Evolutionary conservation across 2,888 invertebrate species (phyloP).

Genomic region (Drosophila robusta): DNA sequence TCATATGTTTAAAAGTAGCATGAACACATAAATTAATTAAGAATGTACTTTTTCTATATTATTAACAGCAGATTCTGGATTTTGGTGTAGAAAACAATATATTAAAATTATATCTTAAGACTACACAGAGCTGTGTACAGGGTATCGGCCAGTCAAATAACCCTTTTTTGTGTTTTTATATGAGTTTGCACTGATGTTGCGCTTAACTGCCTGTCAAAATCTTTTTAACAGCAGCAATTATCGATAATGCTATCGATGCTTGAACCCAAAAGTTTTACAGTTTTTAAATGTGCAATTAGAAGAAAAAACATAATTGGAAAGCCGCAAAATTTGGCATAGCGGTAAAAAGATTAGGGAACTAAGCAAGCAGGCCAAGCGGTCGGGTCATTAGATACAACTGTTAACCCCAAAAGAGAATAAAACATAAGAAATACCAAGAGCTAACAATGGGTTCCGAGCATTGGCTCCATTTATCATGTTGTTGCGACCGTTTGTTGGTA

Average conservation of each 20-base stretch:
- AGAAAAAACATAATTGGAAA: conserved; percentile 16
- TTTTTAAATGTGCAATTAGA: conserved; percentile 3
- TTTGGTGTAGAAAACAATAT: too few species aligned
- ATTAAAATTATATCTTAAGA: too few species aligned
- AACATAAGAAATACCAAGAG: conserved; percentile 1
- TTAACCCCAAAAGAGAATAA: not conserved
- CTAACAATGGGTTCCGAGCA: conserved; percentile 20
- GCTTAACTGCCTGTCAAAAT: not conserved
- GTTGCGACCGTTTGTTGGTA: not conserved
- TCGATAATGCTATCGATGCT: conserved; percentile 30
- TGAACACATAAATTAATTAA: too few species aligned
- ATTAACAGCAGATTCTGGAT: too few species aligned
- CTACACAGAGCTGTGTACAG: not conserved
- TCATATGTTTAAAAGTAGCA: too few species aligned
- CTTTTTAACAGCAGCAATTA: conserved; percentile 10
- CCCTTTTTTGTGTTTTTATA: not conserved
- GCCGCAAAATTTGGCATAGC: conserved; percentile 20
- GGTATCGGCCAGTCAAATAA: not conserved
- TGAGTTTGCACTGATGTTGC: conserved; percentile 5
- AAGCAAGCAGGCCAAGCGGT: conserved; percentile 17
- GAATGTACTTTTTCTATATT: too few species aligned
- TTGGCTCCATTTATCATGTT: conserved; percentile 45
- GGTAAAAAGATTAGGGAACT: conserved; percentile 27
- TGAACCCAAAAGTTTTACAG: conserved; percentile 14
- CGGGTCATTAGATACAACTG: conserved; percentile 19